Conservation (phyloP, 1,140 invertebrate species). For the Catajapyx aquilonaris region DNA sequence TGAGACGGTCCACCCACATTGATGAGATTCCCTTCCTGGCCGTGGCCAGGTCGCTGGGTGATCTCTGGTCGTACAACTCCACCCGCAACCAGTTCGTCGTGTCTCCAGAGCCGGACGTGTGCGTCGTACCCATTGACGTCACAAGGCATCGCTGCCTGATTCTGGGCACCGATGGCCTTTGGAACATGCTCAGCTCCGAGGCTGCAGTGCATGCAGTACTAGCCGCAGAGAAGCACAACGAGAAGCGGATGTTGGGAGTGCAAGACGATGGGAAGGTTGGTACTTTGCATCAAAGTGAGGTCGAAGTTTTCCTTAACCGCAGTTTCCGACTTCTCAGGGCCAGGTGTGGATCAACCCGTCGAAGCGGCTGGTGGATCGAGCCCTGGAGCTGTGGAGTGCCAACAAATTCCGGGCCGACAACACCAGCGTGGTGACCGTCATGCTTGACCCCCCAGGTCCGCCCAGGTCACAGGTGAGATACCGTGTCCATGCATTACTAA, state of each 20-base stretch:
- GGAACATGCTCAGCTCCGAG: slow-evolving; percentile 77
- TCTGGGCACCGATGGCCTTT: slow-evolving; percentile 87
- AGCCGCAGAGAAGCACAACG: slow-evolving; percentile 56
- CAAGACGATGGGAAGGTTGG: too few relatives aligned
- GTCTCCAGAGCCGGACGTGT: slow-evolving; percentile 90
- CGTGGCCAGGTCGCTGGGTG: slow-evolving; percentile 81
- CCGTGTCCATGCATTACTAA: not conserved
- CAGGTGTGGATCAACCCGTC: slow-evolving; percentile 64
- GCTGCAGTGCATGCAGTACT: slow-evolving; percentile 69
- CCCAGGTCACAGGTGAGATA: slow-evolving; percentile 34
- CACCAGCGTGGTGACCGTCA: slow-evolving; percentile 78
- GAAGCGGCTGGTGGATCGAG: slow-evolving; percentile 68
- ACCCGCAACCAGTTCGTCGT: slow-evolving; percentile 77
- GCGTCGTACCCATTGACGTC: slow-evolving; percentile 65
- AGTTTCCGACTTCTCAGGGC: slow-evolving; percentile 10
- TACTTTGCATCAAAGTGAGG: slow-evolving; percentile 4
- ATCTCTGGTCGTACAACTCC: slow-evolving; percentile 93
- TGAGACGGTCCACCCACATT: slow-evolving; percentile 58
- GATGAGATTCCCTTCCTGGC: slow-evolving; percentile 94
- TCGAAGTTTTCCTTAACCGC: not conserved
- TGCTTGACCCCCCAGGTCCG: slow-evolving; percentile 78
- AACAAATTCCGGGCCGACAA: slow-evolving; percentile 81
- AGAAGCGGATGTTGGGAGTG: slow-evolving; percentile 15
- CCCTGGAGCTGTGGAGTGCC: slow-evolving; percentile 48
- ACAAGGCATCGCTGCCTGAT: slow-evolving; percentile 63